These are phyloP conservation scores for Caradrina clavipalpis DNA, from an alignment of 2,888 invertebrate species.

Conservation along the genomic window DNA sequence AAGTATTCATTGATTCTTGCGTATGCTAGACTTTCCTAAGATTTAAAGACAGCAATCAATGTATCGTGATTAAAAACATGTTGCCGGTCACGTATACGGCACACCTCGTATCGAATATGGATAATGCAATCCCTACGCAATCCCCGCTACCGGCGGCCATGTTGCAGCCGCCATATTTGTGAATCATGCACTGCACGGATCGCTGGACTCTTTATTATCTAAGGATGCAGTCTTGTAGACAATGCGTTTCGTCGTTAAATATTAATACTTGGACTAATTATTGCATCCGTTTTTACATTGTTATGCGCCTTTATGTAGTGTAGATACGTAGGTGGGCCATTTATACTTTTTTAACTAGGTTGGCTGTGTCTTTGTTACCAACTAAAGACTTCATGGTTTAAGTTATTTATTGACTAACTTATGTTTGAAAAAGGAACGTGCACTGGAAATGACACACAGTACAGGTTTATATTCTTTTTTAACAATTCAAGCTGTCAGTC, in stretches of 20 bases:
- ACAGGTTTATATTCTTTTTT: background rate
- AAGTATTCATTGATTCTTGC: slow-evolving; percentile 39
- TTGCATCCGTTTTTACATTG: slow-evolving; percentile 51
- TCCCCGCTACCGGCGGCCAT: slow-evolving; percentile 66
- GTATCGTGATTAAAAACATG: slow-evolving; percentile 62
- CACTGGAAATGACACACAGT: background rate
- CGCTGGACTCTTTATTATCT: slow-evolving; percentile 63
- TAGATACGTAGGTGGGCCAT: background rate
- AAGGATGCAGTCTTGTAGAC: slow-evolving; percentile 56
- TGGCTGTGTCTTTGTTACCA: background rate
- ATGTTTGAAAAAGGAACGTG: background rate
- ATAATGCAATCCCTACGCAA: slow-evolving; percentile 65
- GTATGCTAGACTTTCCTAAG: slow-evolving; percentile 36
- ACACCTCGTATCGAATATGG: slow-evolving; percentile 66
- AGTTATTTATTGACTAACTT: slow-evolving; percentile 4
- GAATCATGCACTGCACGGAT: slow-evolving; percentile 67
- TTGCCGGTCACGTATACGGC: slow-evolving; percentile 69
- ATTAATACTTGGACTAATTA: slow-evolving; percentile 57
- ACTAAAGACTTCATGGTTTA: too few species aligned
- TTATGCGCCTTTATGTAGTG: slow-evolving; percentile 13
- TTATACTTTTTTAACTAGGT: too few species aligned
- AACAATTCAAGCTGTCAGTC: slow-evolving; percentile 6
- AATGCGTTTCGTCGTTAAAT: slow-evolving; percentile 56
- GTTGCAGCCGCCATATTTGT: slow-evolving; percentile 71
- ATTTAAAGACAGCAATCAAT: slow-evolving; percentile 51